Percentiles rank a stretch among this genome's conserved stretches.
phyloP scores from a whole-genome alignment of 2,113 vertebrate species.

The Corvus moneduloides region DNA sequence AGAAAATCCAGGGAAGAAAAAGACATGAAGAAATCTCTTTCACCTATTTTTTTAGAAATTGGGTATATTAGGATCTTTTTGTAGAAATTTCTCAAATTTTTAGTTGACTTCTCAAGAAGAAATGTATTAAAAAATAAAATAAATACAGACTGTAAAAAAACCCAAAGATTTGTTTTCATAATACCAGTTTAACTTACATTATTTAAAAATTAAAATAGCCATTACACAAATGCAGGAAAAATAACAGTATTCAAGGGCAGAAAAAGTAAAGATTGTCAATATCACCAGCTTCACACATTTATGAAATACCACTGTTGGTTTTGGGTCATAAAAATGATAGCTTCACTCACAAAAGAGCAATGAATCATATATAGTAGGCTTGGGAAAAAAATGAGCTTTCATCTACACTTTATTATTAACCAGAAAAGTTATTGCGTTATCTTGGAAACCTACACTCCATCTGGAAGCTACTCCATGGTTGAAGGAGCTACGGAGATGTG shows the following conservation, averaged over 20 bases:
- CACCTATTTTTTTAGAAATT: not conserved
- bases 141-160: not conserved
- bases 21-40: not conserved
- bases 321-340: constrained; percentile 8
- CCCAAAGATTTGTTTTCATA: not conserved
- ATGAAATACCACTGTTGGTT: constrained; percentile 18
- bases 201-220: not conserved
- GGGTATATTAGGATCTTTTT: accelerated
- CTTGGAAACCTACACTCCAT: constrained; percentile 28
- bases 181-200: not conserved
- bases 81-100: not conserved
- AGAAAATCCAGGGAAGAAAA: not conserved
- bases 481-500: constrained; percentile 24
- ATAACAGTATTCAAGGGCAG: not conserved
- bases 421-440: constrained; percentile 52
- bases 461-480: constrained; percentile 46
- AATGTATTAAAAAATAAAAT: not conserved
- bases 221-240: not conserved
- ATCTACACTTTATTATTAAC: constrained; percentile 40
- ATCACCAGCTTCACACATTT: not conserved
- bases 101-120: not conserved
- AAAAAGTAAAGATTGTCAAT: not conserved
- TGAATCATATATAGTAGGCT: not conserved
- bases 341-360: not conserved
- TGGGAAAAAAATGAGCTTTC: constrained; percentile 16